A percentile compares a stretch with the other conserved stretches of the same genome.
Evolutionary conservation across 2,888 invertebrate genomes (phyloP).

Genomic region (Villa cingulata): DNA sequence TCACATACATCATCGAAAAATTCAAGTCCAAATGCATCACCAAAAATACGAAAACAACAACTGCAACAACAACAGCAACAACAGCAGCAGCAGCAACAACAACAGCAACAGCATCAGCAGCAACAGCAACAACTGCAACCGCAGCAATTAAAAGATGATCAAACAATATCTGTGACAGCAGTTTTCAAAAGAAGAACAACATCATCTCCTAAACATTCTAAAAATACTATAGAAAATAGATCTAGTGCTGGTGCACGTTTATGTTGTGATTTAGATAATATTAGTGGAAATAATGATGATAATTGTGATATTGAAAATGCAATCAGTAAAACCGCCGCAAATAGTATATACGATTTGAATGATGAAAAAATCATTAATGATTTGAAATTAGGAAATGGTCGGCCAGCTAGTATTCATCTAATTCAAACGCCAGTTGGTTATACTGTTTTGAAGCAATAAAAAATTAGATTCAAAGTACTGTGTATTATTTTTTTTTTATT

Average conservation of each 20-base stretch:
- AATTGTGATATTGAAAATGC: too few relatives aligned
- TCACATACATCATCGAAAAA: constrained; percentile 20
- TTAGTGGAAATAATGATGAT: constrained; percentile 2
- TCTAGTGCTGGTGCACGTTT: constrained; percentile 22
- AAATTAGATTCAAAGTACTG: constrained; percentile 8
- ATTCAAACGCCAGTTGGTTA: constrained; percentile 19
- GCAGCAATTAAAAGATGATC: constrained; percentile 4
- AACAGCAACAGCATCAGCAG: constrained; percentile 11
- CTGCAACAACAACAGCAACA: constrained; percentile 1
- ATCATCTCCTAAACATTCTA: constrained; percentile 11
- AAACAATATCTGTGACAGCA: constrained; percentile 12
- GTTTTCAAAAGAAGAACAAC: constrained; percentile 18
- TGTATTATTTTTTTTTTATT: neutral
- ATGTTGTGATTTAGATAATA: constrained; percentile 14
- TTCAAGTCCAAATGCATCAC: constrained; percentile 21
- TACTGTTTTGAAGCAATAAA: constrained; percentile 18
- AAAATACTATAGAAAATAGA: constrained; percentile 16
- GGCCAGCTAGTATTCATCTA: constrained; percentile 21
- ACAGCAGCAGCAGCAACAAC: constrained; percentile 19
- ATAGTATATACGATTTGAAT: constrained; percentile 12
- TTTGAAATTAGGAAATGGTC: constrained; percentile 17
- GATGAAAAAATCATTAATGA: constrained; percentile 17
- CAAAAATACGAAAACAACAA: constrained; percentile 16
- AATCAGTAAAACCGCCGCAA: neutral
- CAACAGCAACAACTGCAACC: constrained; percentile 5